Base-by-base conservation (phyloP, 2,888 invertebrate genomes). In the Parnassius orleans region DNA sequence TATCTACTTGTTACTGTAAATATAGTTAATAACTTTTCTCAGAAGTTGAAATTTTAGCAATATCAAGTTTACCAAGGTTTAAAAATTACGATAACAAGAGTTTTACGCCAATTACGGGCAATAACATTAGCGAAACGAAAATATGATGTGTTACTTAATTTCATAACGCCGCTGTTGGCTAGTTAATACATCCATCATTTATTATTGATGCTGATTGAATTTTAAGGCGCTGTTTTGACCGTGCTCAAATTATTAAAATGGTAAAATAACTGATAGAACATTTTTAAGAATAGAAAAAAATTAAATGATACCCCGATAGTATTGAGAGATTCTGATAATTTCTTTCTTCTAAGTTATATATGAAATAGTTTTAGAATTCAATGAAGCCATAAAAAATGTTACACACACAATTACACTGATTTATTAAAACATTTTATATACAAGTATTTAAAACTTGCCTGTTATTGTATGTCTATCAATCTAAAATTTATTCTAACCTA, bases 141-240 rank as follows among this genome's bases (percentile, higher is more conserved):
- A 48, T 0, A 48, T 42, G 19, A 55, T 41, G 10, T 7, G n/a
- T 63, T 63, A 41, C 57, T 1, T 15, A 63, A 63, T 46, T 46
- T 58, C 63, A 58, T 50, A 58, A 51, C 54, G 47, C 52, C 63
- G 33, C 33, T 33, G 33, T 33, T 5, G 47, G 46, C 42, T 43
- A 46, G 9, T 33, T 33, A 1, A 7, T 7, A 33, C 33, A 33
- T 33, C 33, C 14, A 14, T 50, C 42, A 33, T 46, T 58, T 58
- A 58, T 63, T 58, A 58, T 57, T 41, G 14, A 47, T 63, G 46
- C 33, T 63, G 55, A 50, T 54, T 46, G 46, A 33, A 57, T 58
- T 51, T 63, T 51, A 33, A 51, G 46, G 3, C 3, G 15, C 46
- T 44, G 42, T 60, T 50, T 60, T 47, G 1, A 46, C n/a, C 46